Evolutionary conservation across 2,113 vertebrate species (phyloP).

Genomic region (Neogale vison): DNA sequence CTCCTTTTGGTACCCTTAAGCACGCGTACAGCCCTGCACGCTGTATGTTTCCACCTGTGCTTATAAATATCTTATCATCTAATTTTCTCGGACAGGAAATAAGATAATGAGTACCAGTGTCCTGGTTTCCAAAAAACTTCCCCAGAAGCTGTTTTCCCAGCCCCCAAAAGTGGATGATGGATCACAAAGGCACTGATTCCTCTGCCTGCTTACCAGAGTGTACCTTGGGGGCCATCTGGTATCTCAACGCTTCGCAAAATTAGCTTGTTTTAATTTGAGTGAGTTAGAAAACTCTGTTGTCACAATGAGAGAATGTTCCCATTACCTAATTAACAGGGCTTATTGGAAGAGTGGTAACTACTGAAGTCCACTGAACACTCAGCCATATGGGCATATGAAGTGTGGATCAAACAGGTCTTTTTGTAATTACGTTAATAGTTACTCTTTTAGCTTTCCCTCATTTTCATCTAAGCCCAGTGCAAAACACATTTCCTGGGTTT

Average conservation of each 20-base stretch:
- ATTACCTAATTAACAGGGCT: constrained; percentile 3
- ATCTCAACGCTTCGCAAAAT: neutral
- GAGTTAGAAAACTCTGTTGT: constrained; percentile 16
- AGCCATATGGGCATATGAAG: neutral
- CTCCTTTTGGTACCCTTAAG: neutral
- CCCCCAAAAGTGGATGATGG: neutral
- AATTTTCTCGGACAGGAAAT: neutral
- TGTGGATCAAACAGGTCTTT: constrained; percentile 14
- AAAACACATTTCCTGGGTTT: neutral
- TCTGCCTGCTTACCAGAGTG: neutral
- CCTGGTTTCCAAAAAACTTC: neutral
- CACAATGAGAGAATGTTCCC: constrained; percentile 28
- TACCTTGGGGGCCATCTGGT: constrained; percentile 9
- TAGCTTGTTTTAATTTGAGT: constrained; percentile 33
- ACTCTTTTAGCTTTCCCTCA: constrained; percentile 14
- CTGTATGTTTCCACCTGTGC: no score
- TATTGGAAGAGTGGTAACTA: neutral
- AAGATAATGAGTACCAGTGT: neutral
- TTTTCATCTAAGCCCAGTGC: neutral
- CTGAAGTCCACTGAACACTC: neutral
- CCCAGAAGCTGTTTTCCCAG: neutral
- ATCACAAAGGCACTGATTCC: neutral
- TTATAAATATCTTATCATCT: neutral
- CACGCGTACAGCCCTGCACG: neutral
- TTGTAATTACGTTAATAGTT: constrained; percentile 21